Evolutionary conservation across 1,140 invertebrate genomes (phyloP).

Genomic region (Tribolium castaneum): DNA sequence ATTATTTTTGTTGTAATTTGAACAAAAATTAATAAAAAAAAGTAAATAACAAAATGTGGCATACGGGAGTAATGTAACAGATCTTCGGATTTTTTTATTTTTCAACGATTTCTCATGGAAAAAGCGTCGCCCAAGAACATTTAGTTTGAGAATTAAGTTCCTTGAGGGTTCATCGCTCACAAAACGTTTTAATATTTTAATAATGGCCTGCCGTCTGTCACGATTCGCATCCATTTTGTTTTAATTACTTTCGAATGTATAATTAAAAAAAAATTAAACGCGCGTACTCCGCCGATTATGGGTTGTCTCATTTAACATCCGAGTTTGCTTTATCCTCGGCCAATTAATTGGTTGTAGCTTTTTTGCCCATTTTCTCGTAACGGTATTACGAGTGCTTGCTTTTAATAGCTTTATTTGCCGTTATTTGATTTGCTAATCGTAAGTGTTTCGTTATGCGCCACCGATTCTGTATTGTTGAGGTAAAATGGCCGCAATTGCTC

Average conservation of each 20-base stretch:
- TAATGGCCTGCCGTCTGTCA: conserved; percentile 6
- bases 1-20: no score
- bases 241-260: conserved; percentile 35
- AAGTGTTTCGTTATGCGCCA: conserved; percentile 44
- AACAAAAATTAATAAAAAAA: no score
- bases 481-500: conserved; percentile 38
- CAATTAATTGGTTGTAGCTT: conserved; percentile 16
- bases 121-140: no score
- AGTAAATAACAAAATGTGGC: no score
- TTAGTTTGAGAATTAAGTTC: no score
- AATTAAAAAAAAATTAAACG: conserved; percentile 2
- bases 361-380: conserved; percentile 8
- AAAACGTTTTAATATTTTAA: conserved; percentile 5
- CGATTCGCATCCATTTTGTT: conserved; percentile 9
- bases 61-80: no score
- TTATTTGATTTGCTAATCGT: conserved; percentile 53
- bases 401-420: conserved; percentile 49
- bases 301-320: conserved; percentile 3
- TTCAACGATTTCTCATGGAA: no score
- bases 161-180: not conserved
- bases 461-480: conserved; percentile 37
- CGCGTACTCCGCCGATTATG: not conserved
- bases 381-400: conserved; percentile 10
- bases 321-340: not conserved
- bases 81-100: no score